Percentiles rank a stretch among this genome's conserved stretches.
These are phyloP conservation scores for Boulengeromyrus knoepffleri DNA, from an alignment of 2,113 vertebrate genomes.

Conservation along the genomic window DNA sequence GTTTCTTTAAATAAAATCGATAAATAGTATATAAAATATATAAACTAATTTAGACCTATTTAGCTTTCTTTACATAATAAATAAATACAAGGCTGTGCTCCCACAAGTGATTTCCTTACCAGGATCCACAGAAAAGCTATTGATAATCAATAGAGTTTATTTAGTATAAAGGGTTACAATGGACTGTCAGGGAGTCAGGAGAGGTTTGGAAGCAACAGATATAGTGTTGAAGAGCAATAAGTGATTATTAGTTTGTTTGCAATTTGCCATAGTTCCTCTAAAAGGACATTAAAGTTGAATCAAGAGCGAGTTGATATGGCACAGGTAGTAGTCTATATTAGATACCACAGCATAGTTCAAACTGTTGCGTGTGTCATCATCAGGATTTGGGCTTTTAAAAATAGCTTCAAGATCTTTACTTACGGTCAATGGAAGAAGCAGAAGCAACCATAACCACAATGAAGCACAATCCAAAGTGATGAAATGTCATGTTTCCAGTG, in stretches of 20 bases:
- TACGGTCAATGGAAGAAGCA: conserved; percentile 12
- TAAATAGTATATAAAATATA: neutral
- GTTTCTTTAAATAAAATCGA: neutral
- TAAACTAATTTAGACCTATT: neutral
- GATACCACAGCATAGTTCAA: neutral
- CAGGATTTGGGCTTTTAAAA: neutral
- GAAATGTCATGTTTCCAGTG: conserved; percentile 21
- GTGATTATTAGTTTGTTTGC: neutral
- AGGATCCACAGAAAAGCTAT: neutral
- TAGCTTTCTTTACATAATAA: neutral
- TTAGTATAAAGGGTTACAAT: neutral
- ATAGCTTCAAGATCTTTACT: neutral
- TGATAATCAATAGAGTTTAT: neutral
- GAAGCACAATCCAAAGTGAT: conserved; percentile 15
- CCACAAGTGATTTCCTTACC: neutral
- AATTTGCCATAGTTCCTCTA: neutral
- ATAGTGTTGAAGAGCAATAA: neutral
- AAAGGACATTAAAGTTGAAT: neutral
- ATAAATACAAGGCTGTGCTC: neutral
- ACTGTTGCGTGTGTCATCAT: neutral
- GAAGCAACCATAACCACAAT: neutral
- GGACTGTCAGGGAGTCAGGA: neutral
- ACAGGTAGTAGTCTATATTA: neutral
- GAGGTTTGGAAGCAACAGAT: neutral
- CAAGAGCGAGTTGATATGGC: neutral